Evolutionary conservation across 2,113 vertebrate species (phyloP), one percentile per base, ranked within the genome.

Genomic region (Ammodytes dubius): DNA sequence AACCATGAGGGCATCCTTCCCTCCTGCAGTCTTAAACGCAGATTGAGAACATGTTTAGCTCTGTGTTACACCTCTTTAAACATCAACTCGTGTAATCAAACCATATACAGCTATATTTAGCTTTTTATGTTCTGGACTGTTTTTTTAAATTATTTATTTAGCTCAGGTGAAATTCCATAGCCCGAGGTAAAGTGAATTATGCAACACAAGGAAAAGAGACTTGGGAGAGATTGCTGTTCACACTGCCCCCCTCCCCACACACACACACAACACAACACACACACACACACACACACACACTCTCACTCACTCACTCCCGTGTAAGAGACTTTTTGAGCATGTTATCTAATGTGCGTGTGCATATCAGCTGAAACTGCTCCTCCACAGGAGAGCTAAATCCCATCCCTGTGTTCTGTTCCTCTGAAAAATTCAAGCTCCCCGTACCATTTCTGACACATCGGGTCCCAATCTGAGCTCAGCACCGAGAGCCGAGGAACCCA

Each of bases 101-200:
- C 42, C n/a, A 19, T 58, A 50, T 45, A 39, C 66, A 70, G 56
- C 43, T 81, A 27, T 27, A 27, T 27, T 27, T 27, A 1, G 27
- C 42, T 43, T 67, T 57, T 73, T 45, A 35, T 75, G 42, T 46
- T 82, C 35, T 66, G 0, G 72, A 47, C 64, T 43, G 70, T 63
- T 40, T 74, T 58, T 86, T 70, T 27, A 27, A 72, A 75, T 69
- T n/a, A 53, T 59, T 85, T 27, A 27, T 86, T 85, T 86, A 79
- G 76, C 74, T 73, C 42, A 53, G 73, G 17, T 60, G 61, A 70
- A 64, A 27, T 77, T 89, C 50, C 76, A 74, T 65, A 50, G 81
- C 76, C 82, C 74, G 69, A 83, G 70, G 80, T 88, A 69, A 88
- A 85, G 79, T 87, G 84, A 91, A 92, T 93, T 92, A 93, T 92